A percentile compares a stretch with the other conserved stretches of the same genome.
Conservation (phyloP, 2,113 vertebrate genomes). For the Empidonax alnorum region DNA sequence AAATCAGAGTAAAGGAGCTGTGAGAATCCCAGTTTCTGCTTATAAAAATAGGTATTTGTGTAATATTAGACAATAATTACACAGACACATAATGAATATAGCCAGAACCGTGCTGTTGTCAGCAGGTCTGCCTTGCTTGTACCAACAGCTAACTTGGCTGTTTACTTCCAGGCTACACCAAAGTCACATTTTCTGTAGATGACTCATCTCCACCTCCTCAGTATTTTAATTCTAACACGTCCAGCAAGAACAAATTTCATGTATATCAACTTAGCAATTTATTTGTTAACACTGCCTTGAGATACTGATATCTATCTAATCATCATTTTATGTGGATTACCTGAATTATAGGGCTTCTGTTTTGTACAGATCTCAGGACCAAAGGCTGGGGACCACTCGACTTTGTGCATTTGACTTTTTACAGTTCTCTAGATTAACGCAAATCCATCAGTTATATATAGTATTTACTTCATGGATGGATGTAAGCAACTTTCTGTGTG, state of each 20-base stretch:
- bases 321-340: neutral
- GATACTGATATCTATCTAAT: neutral
- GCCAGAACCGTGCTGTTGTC: neutral
- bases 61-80: neutral
- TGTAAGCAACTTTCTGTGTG: neutral
- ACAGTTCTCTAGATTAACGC: neutral
- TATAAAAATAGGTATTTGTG: neutral
- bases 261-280: accelerated
- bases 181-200: neutral
- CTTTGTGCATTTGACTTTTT: neutral
- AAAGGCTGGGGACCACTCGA: accelerated
- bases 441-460: accelerated
- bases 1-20: neutral
- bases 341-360: accelerated
- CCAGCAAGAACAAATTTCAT: neutral
- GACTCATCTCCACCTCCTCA: accelerated
- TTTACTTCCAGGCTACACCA: neutral
- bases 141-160: neutral
- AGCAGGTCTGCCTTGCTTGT: neutral
- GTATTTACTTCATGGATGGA: neutral
- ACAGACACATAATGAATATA: accelerated
- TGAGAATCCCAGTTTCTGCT: neutral
- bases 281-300: neutral
- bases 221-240: neutral
- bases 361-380: neutral